phyloP scores from a whole-genome alignment of 1,140 invertebrate species.

The Trachymyrmex septentrionalis region DNA sequence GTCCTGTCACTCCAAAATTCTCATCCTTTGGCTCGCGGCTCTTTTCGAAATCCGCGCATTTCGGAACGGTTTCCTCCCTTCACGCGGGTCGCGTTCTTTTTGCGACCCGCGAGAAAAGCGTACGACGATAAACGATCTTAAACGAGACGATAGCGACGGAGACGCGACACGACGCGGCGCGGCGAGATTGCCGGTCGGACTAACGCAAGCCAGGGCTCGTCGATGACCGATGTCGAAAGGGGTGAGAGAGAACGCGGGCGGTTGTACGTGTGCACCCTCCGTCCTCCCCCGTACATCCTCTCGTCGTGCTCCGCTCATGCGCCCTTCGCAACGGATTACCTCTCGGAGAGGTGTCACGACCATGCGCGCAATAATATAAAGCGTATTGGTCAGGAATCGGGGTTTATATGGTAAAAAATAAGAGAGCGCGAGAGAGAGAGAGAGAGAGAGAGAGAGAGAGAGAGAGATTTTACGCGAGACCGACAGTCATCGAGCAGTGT shows the following conservation, averaged over 20 bases:
- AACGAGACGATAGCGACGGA: conserved; percentile 11
- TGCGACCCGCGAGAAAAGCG: not conserved
- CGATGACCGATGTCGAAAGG: conserved; percentile 67
- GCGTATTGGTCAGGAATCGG: conserved; percentile 19
- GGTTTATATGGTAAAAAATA: not conserved
- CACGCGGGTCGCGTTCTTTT: not conserved
- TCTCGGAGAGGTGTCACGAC: conserved; percentile 25
- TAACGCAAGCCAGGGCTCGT: conserved; percentile 73
- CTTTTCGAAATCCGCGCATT: not conserved
- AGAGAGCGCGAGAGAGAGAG: not conserved
- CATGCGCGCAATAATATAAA: conserved; percentile 54
- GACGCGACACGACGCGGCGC: conserved; percentile 56
- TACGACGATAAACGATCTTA: not conserved
- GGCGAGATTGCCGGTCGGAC: conserved; percentile 73
- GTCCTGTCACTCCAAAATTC: not conserved
- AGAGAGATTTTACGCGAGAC: not conserved
- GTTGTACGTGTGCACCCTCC: conserved; percentile 50
- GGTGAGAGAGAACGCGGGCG: conserved; percentile 58
- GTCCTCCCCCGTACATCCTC: conserved; percentile 38
- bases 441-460: not conserved
- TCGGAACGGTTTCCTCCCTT: not conserved
- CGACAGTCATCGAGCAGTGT: not conserved
- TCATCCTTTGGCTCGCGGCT: not conserved
- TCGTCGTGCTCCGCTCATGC: conserved; percentile 79
- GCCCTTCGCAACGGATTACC: conserved; percentile 71